These are phyloP conservation scores for Penaeus chinensis DNA, from an alignment of 1,140 invertebrate genomes.

Conservation along the genomic window DNA sequence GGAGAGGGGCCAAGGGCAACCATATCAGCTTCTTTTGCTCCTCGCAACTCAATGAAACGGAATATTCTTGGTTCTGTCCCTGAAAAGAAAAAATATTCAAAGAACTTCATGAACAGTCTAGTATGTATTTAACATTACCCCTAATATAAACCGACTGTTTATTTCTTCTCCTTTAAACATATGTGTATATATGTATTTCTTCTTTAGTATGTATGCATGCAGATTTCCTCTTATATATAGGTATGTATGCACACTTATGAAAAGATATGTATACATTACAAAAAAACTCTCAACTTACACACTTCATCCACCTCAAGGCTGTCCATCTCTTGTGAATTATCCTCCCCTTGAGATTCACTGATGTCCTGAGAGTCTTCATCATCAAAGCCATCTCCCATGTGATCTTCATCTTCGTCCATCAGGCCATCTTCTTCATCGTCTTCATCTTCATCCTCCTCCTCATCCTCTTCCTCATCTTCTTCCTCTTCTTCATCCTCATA, in stretches of 20 bases:
- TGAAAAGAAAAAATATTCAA: background rate
- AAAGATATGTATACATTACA: background rate
- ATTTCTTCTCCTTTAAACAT: too few relatives aligned
- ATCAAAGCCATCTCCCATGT: slow-evolving; percentile 10
- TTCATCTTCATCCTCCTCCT: slow-evolving; percentile 38
- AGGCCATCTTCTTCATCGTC: slow-evolving; percentile 36
- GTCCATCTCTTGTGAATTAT: slow-evolving; percentile 37
- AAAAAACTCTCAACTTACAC: slow-evolving; percentile 29
- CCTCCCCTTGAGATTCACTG: slow-evolving; percentile 37
- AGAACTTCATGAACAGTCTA: background rate
- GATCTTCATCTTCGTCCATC: slow-evolving; percentile 31
- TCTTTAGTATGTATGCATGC: background rate
- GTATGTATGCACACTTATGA: background rate
- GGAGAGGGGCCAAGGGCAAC: slow-evolving; percentile 44
- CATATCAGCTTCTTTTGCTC: slow-evolving; percentile 50
- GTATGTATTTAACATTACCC: background rate
- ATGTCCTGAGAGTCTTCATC: slow-evolving; percentile 46
- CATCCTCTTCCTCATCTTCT: slow-evolving; percentile 31
- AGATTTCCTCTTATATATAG: background rate
- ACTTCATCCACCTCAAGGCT: slow-evolving; percentile 35
- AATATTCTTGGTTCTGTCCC: slow-evolving; percentile 54
- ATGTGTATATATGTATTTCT: too few relatives aligned
- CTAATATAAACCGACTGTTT: too few relatives aligned
- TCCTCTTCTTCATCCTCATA: slow-evolving; percentile 47
- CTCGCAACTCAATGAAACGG: slow-evolving; percentile 51